Base-by-base conservation (phyloP, 2,888 invertebrate species). In the Protodeltote pygarga region DNA sequence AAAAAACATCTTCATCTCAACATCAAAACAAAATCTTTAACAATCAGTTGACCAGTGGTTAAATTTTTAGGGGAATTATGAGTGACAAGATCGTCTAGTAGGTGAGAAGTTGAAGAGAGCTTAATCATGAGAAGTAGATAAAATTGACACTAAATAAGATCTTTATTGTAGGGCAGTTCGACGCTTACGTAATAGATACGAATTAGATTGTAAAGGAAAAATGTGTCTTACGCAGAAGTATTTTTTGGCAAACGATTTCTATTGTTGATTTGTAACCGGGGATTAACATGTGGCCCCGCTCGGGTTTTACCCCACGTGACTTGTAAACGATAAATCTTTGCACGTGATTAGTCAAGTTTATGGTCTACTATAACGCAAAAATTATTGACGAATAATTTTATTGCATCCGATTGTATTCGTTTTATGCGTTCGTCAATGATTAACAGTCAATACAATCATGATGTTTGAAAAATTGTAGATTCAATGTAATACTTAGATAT, bases 281-380 rank as follows among this genome's bases (percentile, higher is more conserved):
- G 13, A 11, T 6, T 3, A 27, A 14, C 6, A 6, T 8, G n/a
- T 8, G 3, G 13, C 19, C 4, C 19, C 28, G 13, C 34, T 25
- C 25, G 35, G 11, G 20, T 49, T 42, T 42, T 2, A n/a, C 6
- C 6, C 38, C 55, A 58, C 55, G 39, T 50, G 59, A 28, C 37
- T 15, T 11, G 10, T 15, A 9, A 33, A 32, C 44, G 27, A 58
- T 57, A 49, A 50, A 31, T 9, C 5, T 21, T 20, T 21, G 13
- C 59, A 44, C 50, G 55, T 55, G 55, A 37, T 39, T 35, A 27
- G 15, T n/a, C 2, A 23, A 20, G 23, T 46, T 29, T 24, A 37
- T 27, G n/a, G 27, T 13, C 5, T 24, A 20, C 20, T 24, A 13
- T 10, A 44, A 44, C 37, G 14, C 13, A 23, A 38, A 28, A 9